These are phyloP conservation scores for Acanthaster planci DNA, from an alignment of 35 echinoderm and acorn worm genomes.

Conservation along the genomic window DNA sequence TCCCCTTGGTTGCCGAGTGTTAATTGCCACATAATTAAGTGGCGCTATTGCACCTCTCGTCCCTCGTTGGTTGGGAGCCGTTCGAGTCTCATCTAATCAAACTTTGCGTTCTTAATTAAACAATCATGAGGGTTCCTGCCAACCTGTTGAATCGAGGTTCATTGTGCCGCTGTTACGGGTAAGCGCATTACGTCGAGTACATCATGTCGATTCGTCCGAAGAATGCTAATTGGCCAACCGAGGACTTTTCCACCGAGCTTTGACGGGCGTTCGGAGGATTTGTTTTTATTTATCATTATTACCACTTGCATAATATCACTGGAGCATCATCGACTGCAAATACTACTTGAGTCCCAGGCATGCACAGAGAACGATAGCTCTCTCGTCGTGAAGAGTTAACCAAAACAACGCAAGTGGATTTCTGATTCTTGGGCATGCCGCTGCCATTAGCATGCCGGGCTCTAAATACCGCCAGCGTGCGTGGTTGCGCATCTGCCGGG, in stretches of 20 bases:
- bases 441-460: too few species aligned
- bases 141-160: background rate
- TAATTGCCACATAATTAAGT: slow-evolving; percentile 27
- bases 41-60: slow-evolving; percentile 8
- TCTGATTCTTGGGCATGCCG: too few species aligned
- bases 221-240: too few species aligned
- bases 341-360: slow-evolving; percentile 1
- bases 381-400: background rate
- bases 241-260: too few species aligned
- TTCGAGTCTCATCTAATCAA: background rate
- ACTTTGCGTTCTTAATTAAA: slow-evolving; percentile 26
- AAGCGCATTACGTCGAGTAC: background rate
- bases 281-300: too few species aligned
- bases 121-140: background rate
- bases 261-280: too few species aligned
- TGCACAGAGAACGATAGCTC: background rate
- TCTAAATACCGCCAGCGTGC: background rate
- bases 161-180: background rate
- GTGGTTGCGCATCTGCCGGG: slow-evolving; percentile 9
- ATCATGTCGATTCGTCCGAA: too few species aligned
- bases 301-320: background rate
- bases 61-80: background rate
- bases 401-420: background rate
- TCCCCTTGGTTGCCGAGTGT: background rate
- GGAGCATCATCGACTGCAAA: slow-evolving; percentile 13